Base-by-base conservation (phyloP, 2,113 vertebrate species). In the Hemibagrus wyckioides region DNA sequence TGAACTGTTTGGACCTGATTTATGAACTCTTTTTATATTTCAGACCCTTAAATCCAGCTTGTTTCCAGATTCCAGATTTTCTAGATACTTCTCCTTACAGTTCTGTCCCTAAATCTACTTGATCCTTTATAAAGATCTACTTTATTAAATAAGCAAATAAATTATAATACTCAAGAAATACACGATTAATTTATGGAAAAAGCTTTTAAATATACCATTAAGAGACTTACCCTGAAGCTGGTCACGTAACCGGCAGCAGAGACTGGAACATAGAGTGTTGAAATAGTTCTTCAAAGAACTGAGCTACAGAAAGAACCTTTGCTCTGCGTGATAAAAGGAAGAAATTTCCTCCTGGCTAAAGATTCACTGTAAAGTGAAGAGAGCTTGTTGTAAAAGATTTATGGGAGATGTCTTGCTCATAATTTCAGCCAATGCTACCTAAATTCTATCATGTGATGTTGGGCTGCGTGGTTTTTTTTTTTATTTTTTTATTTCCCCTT, bases 321-420 rank as follows among this genome's bases (percentile, higher is more conserved):
- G 85, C 41, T 87, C 90, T 73, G 39, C 11, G 73, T 80, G 65
- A 89, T 90, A 90, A 91, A 89, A 80, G 79, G 4, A 65, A 48
- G 69, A 71, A n/a, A 56, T 89, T 50, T 86, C 36, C 69, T 76
- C 41, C 83, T 88, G 84, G 90, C 85, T 92, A 92, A 90, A 90
- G 75, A 90, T 90, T 90, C 79, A 86, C 86, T 71, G 73, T 30
- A 65, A 52, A 59, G 39, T 28, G 50, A 48, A 44, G 21, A 28
- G 33, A 8, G 13, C 33, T 44, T 19, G 30, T 10, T 84, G 84
- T 75, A 65, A 85, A 77, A 23, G 41, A 30, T 65, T 79, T 65
- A 65, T 65, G 2, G 57, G 10, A 56, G 0, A 39, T 85, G 56
- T 77, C 33, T 79, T 85, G 19, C 57, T 65, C 41, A 30, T 65